These are phyloP conservation scores for Gracilinanus agilis DNA, from an alignment of 2,113 vertebrate species.

Conservation along the genomic window DNA sequence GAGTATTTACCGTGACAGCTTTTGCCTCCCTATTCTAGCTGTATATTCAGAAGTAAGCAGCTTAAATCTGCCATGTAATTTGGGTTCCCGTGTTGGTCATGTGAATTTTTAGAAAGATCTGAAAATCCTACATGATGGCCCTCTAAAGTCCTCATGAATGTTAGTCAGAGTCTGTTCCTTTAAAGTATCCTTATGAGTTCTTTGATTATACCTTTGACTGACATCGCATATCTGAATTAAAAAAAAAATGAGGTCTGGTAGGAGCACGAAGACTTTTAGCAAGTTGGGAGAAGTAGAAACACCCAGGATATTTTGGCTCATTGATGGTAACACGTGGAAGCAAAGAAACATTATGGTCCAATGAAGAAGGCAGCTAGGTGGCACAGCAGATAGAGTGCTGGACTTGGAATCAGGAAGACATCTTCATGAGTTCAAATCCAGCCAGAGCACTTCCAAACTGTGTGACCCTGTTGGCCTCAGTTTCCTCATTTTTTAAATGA, in stretches of 20 bases:
- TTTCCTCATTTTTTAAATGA: too few relatives aligned
- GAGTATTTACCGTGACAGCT: neutral
- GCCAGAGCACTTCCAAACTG: too few relatives aligned
- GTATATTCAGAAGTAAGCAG: conserved; percentile 15
- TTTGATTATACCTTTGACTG: neutral
- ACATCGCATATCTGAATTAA: neutral
- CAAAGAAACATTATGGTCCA: too few relatives aligned
- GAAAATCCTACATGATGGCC: neutral
- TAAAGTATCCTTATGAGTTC: neutral
- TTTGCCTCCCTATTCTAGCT: neutral
- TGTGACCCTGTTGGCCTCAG: too few relatives aligned
- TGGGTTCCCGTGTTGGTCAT: neutral
- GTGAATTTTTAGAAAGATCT: neutral
- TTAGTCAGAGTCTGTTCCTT: neutral
- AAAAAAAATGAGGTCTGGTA: conserved; percentile 36
- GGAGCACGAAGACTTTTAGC: conserved; percentile 21
- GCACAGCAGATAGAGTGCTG: too few relatives aligned
- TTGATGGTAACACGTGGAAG: neutral
- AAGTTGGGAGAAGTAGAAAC: conserved; percentile 3
- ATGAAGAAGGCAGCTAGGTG: too few relatives aligned
- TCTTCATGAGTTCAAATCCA: too few relatives aligned
- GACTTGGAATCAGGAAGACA: too few relatives aligned
- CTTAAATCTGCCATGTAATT: conserved; percentile 10
- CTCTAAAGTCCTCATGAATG: neutral
- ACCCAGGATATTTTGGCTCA: conserved; percentile 34